These are phyloP conservation scores for Oxyteleia sp. DNA, from an alignment of 2,888 invertebrate genomes.

Conservation along the genomic window DNA sequence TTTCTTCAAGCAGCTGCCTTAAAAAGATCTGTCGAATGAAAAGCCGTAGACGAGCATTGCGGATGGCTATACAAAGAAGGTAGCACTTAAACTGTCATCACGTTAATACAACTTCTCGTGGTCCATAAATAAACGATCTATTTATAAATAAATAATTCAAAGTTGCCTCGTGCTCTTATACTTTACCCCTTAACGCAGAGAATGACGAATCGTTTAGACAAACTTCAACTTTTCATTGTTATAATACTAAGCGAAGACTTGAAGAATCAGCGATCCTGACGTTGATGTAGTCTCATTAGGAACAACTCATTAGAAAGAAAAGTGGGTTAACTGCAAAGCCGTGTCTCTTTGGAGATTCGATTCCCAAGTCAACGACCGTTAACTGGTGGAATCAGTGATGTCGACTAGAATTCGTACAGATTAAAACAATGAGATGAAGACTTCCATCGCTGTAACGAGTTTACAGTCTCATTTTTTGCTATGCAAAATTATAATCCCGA, in stretches of 20 bases:
- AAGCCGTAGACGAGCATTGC: no score
- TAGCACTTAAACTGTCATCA: background rate
- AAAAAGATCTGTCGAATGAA: background rate
- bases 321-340: slow-evolving; percentile 70
- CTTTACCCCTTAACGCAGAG: slow-evolving; percentile 16
- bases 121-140: slow-evolving; percentile 11
- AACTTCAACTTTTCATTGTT: slow-evolving; percentile 54
- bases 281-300: slow-evolving; percentile 77
- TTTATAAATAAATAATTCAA: slow-evolving; percentile 41
- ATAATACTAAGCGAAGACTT: slow-evolving; percentile 49
- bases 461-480: background rate
- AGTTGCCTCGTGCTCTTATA: background rate
- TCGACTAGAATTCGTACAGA: slow-evolving; percentile 44
- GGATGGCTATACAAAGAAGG: no score
- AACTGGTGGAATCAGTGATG: slow-evolving; percentile 48
- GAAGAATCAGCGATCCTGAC: slow-evolving; percentile 58
- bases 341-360: slow-evolving; percentile 65
- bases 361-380: slow-evolving; percentile 58
- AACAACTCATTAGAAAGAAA: slow-evolving; percentile 78
- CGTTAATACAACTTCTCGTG: background rate
- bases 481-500: background rate
- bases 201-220: slow-evolving; percentile 48
- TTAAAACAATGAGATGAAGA: slow-evolving; percentile 37
- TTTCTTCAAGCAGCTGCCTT: no score
- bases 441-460: slow-evolving; percentile 7